Percentiles rank a stretch among this genome's conserved stretches.
phyloP scores from a whole-genome alignment of 2,113 vertebrate genomes.

The Pseudorhombus dupliciocellatus region DNA sequence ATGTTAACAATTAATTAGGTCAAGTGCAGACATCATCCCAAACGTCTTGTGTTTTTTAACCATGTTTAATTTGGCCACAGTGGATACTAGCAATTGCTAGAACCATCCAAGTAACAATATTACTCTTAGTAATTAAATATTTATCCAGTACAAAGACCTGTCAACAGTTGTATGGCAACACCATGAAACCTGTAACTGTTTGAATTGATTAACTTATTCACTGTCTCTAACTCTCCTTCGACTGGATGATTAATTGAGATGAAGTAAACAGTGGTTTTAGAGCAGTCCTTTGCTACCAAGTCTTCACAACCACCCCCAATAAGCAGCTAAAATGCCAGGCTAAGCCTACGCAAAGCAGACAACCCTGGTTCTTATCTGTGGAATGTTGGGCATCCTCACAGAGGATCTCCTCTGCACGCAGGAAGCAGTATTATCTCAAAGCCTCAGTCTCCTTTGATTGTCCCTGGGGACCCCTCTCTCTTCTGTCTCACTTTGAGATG shows the following conservation, averaged over 20 bases:
- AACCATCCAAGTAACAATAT: no score
- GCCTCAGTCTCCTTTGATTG: conserved; percentile 61
- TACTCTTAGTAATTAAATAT: no score
- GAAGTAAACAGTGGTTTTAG: conserved; percentile 36
- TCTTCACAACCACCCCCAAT: conserved; percentile 42
- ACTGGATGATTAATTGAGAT: conserved; percentile 31
- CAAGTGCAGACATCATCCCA: no score
- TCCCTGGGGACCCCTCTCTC: conserved; percentile 37
- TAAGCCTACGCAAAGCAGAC: conserved; percentile 68
- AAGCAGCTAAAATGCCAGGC: conserved; percentile 68
- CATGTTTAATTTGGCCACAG: no score
- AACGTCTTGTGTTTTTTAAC: no score
- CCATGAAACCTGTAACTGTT: no score
- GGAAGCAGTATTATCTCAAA: conserved; percentile 65
- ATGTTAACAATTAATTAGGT: no score
- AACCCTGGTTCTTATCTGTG: conserved; percentile 70
- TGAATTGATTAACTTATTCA: neutral
- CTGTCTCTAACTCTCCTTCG: conserved; percentile 25
- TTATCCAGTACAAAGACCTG: no score
- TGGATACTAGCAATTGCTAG: no score
- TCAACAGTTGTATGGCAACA: no score
- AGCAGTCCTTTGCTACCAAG: conserved; percentile 15
- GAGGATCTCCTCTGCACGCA: conserved; percentile 66
- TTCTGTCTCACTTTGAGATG: conserved; percentile 42
- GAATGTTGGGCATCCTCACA: conserved; percentile 67